Base-by-base conservation (phyloP, 2,113 vertebrate species). In the Pachyramphus minor region DNA sequence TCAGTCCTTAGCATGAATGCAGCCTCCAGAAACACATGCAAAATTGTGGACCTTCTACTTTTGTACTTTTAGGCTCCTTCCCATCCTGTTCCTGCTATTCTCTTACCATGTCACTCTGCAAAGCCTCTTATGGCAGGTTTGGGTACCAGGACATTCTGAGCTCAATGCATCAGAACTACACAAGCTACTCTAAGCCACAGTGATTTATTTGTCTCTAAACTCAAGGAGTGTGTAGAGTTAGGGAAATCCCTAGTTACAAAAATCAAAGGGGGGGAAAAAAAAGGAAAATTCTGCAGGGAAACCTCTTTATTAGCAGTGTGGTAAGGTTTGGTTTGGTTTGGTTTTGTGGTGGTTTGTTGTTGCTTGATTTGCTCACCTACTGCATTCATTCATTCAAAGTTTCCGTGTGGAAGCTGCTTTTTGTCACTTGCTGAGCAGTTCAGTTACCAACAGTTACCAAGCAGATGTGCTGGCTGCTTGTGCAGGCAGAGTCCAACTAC, bases 381-480 rank as follows among this genome's bases (percentile, higher is more conserved):
- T 31, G 14, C 16, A 35, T 93, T 75, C 10, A 35, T 93, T 75
- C 10, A 15, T 64, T 73, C 15, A 14, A 11, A 41, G 37, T 50
- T 76, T 72, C 33, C 0, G 0, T 8, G 42, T 62, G 39, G 50
- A 85, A 78, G 35, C 33, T 89, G 44, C 35, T 49, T 55, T 47
- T 44, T 55, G 81, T 37, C 23, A 23, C 39, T 79, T 6, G 2
- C 44, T 41, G 55, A 64, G 58, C 42, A 52, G 28, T 50, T 67
- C n/a, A 14, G 37, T 69, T 19, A 2, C 47, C 0, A 2, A 14
- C 4, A 2, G 24, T 45, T n/a, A n/a, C n/a, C n/a, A n/a, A n/a
- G 53, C 37, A 0, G 0, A 12, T 39, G 52, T 42, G 24, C 66
- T 89, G 77, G 37, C 21, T 75, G 52, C 53, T 62, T 44, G 6